A percentile compares a stretch with the other conserved stretches of the same genome.
These are phyloP conservation scores for Lampris megalopsis DNA, from an alignment of 2,113 vertebrate species.

Conservation along the genomic window DNA sequence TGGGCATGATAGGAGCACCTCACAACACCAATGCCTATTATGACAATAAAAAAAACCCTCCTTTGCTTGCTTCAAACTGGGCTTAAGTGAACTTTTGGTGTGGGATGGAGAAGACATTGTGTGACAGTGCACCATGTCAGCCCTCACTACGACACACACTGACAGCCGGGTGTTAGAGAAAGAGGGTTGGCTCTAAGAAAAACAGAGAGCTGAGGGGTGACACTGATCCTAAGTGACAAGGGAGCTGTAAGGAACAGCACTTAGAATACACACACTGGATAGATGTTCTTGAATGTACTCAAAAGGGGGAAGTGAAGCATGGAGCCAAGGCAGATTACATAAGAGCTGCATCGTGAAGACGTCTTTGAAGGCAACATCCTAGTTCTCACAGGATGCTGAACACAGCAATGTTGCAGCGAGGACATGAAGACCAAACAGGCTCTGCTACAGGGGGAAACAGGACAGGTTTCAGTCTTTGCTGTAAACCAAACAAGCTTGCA, in stretches of 20 bases:
- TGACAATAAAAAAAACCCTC: not conserved
- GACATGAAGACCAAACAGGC: conserved; percentile 11
- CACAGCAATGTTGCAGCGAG: not conserved
- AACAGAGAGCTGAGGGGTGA: conserved; percentile 39
- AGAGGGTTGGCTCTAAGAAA: not conserved
- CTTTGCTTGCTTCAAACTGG: conserved; percentile 11
- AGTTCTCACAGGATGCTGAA: conserved; percentile 23
- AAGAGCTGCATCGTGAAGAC: conserved; percentile 60
- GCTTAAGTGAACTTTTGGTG: not conserved
- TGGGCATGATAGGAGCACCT: conserved; percentile 18
- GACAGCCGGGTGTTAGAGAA: conserved; percentile 24
- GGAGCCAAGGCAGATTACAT: conserved; percentile 68
- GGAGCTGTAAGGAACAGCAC: conserved; percentile 56
- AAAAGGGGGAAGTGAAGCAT: conserved; percentile 64
- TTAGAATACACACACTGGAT: conserved; percentile 53
- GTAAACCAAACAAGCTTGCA: not conserved
- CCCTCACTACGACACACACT: conserved; percentile 12
- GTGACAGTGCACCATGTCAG: not conserved
- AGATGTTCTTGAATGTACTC: conserved; percentile 67
- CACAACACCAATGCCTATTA: not conserved
- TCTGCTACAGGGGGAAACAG: not conserved
- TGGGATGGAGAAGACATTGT: not conserved
- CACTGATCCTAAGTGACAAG: conserved; percentile 66
- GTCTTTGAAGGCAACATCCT: conserved; percentile 37
- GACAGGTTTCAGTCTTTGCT: not conserved